These are phyloP conservation scores for Sphaeramia orbicularis DNA, from an alignment of 2,797 vertebrate genomes.

Conservation along the genomic window DNA sequence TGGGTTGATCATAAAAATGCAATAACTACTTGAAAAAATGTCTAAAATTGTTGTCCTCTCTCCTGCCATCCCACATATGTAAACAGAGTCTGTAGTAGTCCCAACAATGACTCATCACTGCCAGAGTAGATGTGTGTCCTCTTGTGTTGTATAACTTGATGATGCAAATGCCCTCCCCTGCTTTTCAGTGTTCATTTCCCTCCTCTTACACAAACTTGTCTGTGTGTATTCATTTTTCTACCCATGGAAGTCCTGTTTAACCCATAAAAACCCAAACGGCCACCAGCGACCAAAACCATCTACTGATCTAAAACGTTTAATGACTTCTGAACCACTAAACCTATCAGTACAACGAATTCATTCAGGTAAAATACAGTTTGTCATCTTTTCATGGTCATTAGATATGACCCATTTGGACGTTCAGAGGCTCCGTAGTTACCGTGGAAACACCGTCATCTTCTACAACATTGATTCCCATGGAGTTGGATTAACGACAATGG, in stretches of 20 bases:
- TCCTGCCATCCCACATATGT: constrained; percentile 36
- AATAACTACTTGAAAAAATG: constrained; percentile 1
- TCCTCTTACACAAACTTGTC: constrained; percentile 7
- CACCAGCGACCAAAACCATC: too few species aligned
- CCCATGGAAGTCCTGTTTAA: constrained; percentile 7
- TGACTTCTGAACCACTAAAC: too few species aligned
- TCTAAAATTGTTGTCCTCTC: constrained; percentile 14
- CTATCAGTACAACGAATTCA: too few species aligned
- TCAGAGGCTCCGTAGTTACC: too few species aligned
- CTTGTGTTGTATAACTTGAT: constrained; percentile 46
- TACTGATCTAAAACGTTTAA: too few species aligned
- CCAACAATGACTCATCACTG: constrained; percentile 66
- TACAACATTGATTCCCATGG: too few species aligned
- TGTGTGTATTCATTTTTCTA: constrained; percentile 1
- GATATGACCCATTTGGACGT: too few species aligned
- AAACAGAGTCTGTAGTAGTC: constrained; percentile 30
- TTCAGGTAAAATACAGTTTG: too few species aligned
- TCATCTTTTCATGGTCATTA: too few species aligned
- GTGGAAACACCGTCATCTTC: too few species aligned
- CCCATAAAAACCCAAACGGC: too few species aligned
- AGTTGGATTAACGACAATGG: too few species aligned
- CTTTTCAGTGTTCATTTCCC: constrained; percentile 12
- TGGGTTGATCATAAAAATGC: neutral
- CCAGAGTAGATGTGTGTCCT: constrained; percentile 31
- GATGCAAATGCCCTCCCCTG: constrained; percentile 23